Evolutionary conservation across 1,140 invertebrate species (phyloP).

Genomic region (Drosophila kanapiae): DNA sequence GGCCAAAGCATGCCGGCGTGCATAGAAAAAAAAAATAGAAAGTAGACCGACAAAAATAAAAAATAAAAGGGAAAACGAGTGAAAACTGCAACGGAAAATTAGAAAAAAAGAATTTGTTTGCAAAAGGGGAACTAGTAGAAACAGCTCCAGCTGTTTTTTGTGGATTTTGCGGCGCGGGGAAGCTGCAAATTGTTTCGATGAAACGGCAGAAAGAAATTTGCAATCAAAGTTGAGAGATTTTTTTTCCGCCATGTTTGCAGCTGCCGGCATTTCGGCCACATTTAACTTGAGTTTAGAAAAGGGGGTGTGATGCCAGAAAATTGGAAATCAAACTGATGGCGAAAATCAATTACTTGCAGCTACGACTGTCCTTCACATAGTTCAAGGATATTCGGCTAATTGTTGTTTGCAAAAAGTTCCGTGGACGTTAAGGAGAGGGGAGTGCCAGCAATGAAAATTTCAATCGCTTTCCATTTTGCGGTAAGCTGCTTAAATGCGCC

Average conservation of each 20-base stretch:
- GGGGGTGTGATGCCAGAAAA: slow-evolving; percentile 28
- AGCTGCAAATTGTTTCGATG: slow-evolving; percentile 55
- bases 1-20: slow-evolving; percentile 1
- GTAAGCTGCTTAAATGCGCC: slow-evolving; percentile 72
- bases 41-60: neutral
- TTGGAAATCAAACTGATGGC: slow-evolving; percentile 69
- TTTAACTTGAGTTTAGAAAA: slow-evolving; percentile 32
- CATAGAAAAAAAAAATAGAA: slow-evolving; percentile 26
- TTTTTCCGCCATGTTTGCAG: slow-evolving; percentile 21
- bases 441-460: slow-evolving; percentile 56
- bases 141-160: slow-evolving; percentile 25
- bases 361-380: slow-evolving; percentile 22
- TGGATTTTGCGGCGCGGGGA: slow-evolving; percentile 22
- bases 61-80: slow-evolving; percentile 28
- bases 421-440: slow-evolving; percentile 7
- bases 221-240: slow-evolving; percentile 76
- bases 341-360: slow-evolving; percentile 67
- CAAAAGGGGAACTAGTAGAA: neutral
- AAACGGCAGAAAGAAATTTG: slow-evolving; percentile 64
- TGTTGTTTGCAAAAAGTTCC: slow-evolving; percentile 33
- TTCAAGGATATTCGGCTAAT: slow-evolving; percentile 33
- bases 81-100: slow-evolving; percentile 52
- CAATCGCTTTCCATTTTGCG: slow-evolving; percentile 68
- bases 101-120: slow-evolving; percentile 39
- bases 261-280: slow-evolving; percentile 30